Percentiles rank a stretch among this genome's conserved stretches.
Evolutionary conservation across 2,888 invertebrate species (phyloP).

Genomic region (Pandemis corylana): DNA sequence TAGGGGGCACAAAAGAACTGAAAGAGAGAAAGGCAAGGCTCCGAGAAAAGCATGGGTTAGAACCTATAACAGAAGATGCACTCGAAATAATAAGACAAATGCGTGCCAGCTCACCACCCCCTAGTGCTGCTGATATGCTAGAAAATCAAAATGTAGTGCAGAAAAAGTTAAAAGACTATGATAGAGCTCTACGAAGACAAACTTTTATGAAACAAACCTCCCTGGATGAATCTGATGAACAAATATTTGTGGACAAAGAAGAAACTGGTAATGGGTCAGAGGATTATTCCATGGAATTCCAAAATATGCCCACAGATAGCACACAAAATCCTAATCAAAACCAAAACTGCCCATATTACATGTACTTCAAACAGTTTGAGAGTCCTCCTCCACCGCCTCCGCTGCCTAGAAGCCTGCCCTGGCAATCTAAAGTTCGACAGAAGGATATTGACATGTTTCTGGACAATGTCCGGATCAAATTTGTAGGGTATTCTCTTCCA

Average conservation of each 20-base stretch:
- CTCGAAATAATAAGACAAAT: conserved; percentile 96
- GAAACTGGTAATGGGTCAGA: conserved; percentile 86
- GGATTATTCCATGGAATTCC: conserved; percentile 86
- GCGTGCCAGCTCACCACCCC: conserved; percentile 98
- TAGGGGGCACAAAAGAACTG: conserved; percentile 95
- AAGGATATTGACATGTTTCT: conserved; percentile 97
- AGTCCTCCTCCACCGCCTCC: conserved; percentile 80
- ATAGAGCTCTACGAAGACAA: conserved; percentile 89
- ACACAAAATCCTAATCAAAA: conserved; percentile 69
- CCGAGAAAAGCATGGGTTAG: conserved; percentile 88
- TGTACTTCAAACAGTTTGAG: conserved; percentile 77
- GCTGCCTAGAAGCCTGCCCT: conserved; percentile 90
- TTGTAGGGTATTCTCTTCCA: conserved; percentile 96
- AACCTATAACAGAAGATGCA: conserved; percentile 95
- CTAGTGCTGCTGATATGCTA: conserved; percentile 94
- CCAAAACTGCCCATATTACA: conserved; percentile 73
- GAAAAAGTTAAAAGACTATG: conserved; percentile 81
- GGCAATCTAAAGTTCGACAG: conserved; percentile 98
- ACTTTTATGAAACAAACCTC: conserved; percentile 96
- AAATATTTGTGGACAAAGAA: conserved; percentile 90
- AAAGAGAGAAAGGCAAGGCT: conserved; percentile 90
- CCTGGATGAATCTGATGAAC: conserved; percentile 91
- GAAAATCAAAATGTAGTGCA: conserved; percentile 93
- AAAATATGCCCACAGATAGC: conserved; percentile 76
- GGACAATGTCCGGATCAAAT: conserved; percentile 96